Conservation (phyloP, 2,888 invertebrate genomes). For the Dasysyrphus albostriatus region DNA sequence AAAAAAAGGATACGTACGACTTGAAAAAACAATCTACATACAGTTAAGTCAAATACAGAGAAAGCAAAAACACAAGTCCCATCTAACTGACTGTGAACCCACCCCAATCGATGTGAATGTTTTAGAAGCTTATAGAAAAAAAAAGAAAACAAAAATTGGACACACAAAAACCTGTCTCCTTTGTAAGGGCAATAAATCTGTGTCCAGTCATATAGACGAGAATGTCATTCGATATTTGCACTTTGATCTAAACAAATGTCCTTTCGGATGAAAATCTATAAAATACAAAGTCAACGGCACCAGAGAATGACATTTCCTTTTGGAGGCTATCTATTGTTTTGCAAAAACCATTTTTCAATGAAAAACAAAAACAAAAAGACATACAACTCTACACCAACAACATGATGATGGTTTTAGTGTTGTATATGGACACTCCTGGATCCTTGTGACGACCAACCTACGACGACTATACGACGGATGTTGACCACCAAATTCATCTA, state of each 20-base stretch:
- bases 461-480: not conserved
- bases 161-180: constrained; percentile 14
- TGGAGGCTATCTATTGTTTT: constrained; percentile 24
- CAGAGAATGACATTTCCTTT: constrained; percentile 38
- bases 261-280: constrained; percentile 41
- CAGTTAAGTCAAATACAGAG: not conserved
- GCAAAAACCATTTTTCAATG: constrained; percentile 14
- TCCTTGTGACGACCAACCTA: not conserved
- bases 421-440: not conserved
- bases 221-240: constrained; percentile 74
- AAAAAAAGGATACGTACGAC: constrained; percentile 13
- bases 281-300: constrained; percentile 23
- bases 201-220: constrained; percentile 53
- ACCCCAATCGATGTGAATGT: constrained; percentile 25
- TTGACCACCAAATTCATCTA: constrained; percentile 66
- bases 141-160: not conserved
- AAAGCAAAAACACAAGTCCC: not conserved
- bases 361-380: not conserved
- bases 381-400: not conserved
- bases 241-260: constrained; percentile 76
- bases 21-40: constrained; percentile 10
- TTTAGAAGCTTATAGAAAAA: constrained; percentile 14
- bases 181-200: constrained; percentile 72
- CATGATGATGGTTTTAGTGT: constrained; percentile 26
- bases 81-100: constrained; percentile 24